Conservation (phyloP, 2,797 vertebrate species). For the Neolamprologus multifasciatus region DNA sequence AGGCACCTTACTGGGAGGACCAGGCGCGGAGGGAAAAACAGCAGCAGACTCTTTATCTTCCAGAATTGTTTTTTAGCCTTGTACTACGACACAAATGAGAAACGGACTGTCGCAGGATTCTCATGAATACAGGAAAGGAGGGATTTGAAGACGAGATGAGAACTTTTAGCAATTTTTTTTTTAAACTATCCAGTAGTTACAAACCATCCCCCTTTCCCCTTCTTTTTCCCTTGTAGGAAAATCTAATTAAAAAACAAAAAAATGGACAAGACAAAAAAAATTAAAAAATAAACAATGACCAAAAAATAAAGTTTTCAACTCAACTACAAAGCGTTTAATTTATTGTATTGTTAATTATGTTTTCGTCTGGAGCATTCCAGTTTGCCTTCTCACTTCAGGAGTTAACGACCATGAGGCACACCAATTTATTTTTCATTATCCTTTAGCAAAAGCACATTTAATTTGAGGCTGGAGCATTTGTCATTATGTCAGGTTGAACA, state of each 20-base stretch:
- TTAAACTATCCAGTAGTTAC: slow-evolving; percentile 48
- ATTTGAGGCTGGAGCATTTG: slow-evolving; percentile 9
- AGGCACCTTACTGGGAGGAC: slow-evolving; percentile 26
- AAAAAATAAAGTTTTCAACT: slow-evolving; percentile 80
- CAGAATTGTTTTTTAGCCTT: slow-evolving; percentile 39
- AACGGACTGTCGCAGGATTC: slow-evolving; percentile 15
- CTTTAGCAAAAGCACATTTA: slow-evolving; percentile 6
- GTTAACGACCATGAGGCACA: neutral
- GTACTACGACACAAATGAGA: slow-evolving; percentile 16
- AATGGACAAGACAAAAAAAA: slow-evolving; percentile 71
- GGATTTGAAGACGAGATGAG: slow-evolving; percentile 34
- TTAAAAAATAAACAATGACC: slow-evolving; percentile 58
- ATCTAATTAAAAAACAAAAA: slow-evolving; percentile 70
- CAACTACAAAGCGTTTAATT: slow-evolving; percentile 51
- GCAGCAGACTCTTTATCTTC: slow-evolving; percentile 45
- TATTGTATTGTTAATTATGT: slow-evolving; percentile 4
- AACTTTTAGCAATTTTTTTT: slow-evolving; percentile 50
- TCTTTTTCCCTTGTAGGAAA: slow-evolving; percentile 64
- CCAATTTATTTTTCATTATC: slow-evolving; percentile 16
- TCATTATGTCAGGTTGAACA: slow-evolving; percentile 17
- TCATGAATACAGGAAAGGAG: slow-evolving; percentile 28
- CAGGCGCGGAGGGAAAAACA: slow-evolving; percentile 1
- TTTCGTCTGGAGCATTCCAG: neutral
- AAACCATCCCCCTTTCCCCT: slow-evolving; percentile 31
- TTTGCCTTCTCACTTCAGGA: neutral